These are phyloP conservation scores for Caenorhabditis brenneri DNA, from an alignment of 1,140 invertebrate genomes.

Conservation along the genomic window DNA sequence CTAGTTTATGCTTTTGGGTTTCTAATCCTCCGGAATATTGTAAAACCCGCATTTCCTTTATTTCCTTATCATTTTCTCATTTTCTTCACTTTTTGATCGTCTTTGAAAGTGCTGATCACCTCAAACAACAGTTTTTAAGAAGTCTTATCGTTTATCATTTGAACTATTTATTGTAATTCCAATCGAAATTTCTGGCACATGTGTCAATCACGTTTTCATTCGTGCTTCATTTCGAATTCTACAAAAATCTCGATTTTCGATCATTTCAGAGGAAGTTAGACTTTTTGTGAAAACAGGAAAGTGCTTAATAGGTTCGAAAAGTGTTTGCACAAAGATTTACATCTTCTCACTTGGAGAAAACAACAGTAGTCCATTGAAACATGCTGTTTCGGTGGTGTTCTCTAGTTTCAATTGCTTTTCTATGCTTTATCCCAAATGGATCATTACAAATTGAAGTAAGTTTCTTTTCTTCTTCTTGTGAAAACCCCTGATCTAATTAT, in stretches of 20 bases:
- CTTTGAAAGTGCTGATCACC: background rate
- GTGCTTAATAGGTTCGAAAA: background rate
- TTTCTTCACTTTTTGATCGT: constrained; percentile 18
- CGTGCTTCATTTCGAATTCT: background rate
- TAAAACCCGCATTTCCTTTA: background rate
- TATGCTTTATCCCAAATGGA: background rate
- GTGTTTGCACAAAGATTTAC: background rate
- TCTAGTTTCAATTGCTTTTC: background rate
- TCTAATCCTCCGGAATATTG: background rate
- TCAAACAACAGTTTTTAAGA: constrained; percentile 24
- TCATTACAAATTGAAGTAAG: background rate
- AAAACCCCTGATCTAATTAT: background rate
- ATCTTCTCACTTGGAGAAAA: background rate
- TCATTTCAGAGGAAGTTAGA: background rate
- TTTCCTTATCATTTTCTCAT: background rate
- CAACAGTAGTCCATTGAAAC: background rate
- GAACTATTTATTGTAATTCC: background rate
- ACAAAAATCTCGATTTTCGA: background rate
- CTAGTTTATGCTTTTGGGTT: background rate
- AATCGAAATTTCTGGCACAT: background rate
- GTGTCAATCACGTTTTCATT: background rate
- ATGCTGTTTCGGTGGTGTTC: background rate
- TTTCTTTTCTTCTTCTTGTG: background rate
- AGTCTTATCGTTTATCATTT: background rate
- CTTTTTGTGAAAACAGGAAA: background rate